Evolutionary conservation across 1,140 invertebrate species (phyloP).

Genomic region (Ostrea denselamellosa): DNA sequence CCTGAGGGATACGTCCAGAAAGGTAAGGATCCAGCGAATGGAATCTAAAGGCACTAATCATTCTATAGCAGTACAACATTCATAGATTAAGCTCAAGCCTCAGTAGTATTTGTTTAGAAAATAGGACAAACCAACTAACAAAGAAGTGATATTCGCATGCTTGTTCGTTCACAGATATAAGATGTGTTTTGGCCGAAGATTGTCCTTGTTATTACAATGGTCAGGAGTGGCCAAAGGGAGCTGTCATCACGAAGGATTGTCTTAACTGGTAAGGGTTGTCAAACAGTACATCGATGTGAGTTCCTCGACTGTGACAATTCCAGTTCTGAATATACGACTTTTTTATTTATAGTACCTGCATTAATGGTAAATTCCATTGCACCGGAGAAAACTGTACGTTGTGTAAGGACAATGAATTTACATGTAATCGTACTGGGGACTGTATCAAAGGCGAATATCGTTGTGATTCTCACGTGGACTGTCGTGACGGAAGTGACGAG

Average conservation of each 20-base stretch:
- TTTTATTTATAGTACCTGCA: slow-evolving; percentile 40
- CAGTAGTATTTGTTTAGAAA: background rate
- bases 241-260: slow-evolving; percentile 27
- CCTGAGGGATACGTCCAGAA: slow-evolving; percentile 52
- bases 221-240: slow-evolving; percentile 22
- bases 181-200: slow-evolving; percentile 45
- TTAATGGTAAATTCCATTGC: slow-evolving; percentile 52
- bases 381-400: slow-evolving; percentile 54
- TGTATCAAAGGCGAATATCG: slow-evolving; percentile 68
- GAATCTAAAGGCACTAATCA: too few relatives aligned
- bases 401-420: slow-evolving; percentile 77
- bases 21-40: slow-evolving; percentile 8
- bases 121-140: background rate
- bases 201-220: slow-evolving; percentile 48
- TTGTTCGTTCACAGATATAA: slow-evolving; percentile 40
- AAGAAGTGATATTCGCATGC: background rate
- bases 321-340: background rate
- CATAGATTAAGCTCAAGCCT: too few relatives aligned
- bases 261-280: slow-evolving; percentile 49
- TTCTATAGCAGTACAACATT: too few relatives aligned
- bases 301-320: background rate
- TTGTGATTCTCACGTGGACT: slow-evolving; percentile 74
- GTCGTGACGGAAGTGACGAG: slow-evolving; percentile 75
- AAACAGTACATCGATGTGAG: background rate
- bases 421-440: slow-evolving; percentile 72